These are phyloP conservation scores for Paraescarpia echinospica DNA, from an alignment of 1,140 invertebrate species.

Conservation along the genomic window DNA sequence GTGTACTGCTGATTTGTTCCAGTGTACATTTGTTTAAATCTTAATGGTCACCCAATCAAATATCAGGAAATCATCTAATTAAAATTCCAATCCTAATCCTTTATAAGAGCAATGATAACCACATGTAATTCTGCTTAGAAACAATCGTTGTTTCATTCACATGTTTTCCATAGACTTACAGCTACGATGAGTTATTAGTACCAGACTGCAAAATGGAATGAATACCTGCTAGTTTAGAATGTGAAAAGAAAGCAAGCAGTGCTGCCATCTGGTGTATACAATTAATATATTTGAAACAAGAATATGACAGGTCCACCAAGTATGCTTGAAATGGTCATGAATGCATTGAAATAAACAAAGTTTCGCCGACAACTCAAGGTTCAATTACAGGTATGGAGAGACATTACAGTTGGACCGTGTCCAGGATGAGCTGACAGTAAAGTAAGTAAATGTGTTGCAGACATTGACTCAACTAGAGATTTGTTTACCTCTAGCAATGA, in stretches of 20 bases:
- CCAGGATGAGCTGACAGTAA: no score
- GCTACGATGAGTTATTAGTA: not conserved
- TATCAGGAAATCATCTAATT: not conserved
- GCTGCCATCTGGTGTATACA: not conserved
- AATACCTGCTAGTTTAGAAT: not conserved
- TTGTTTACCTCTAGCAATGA: no score
- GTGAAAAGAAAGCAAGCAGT: not conserved
- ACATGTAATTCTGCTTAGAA: not conserved
- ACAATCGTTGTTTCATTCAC: not conserved
- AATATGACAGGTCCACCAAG: not conserved
- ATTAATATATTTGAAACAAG: not conserved
- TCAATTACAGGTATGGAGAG: no score
- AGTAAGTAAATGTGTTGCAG: no score
- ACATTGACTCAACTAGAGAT: no score
- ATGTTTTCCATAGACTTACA: not conserved
- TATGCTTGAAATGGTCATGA: not conserved
- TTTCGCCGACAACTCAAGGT: no score
- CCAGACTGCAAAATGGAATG: not conserved
- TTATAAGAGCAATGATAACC: not conserved
- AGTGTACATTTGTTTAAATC: not conserved
- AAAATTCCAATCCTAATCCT: not conserved
- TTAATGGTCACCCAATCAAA: not conserved
- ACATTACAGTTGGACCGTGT: no score
- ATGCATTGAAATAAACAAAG: no score
- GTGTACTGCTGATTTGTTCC: not conserved